phyloP scores from a whole-genome alignment of 1,140 invertebrate genomes.

The Whitmania pigra region DNA sequence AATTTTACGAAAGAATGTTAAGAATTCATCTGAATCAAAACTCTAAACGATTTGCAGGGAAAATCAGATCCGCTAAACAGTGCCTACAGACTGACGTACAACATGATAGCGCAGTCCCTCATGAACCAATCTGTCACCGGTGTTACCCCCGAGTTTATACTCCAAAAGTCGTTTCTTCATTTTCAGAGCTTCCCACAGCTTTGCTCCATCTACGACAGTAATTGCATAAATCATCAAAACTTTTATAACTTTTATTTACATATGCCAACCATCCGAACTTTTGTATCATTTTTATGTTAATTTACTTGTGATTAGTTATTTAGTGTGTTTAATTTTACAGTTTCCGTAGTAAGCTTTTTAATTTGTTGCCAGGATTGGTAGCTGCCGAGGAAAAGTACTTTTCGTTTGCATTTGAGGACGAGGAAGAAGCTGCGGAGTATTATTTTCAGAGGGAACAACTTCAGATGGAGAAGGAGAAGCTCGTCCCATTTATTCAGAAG shows the following conservation, averaged over 20 bases:
- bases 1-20: too few species aligned
- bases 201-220: too few species aligned
- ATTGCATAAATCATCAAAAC: too few species aligned
- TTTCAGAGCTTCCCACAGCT: conserved; percentile 96
- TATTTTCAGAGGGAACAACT: conserved; percentile 72
- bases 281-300: too few species aligned
- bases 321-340: too few species aligned
- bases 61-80: conserved; percentile 90
- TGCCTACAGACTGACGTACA: conserved; percentile 96
- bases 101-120: conserved; percentile 62
- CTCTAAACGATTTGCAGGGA: conserved; percentile 46
- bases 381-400: conserved; percentile 49
- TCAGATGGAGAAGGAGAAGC: conserved; percentile 57
- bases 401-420: conserved; percentile 45
- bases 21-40: too few species aligned
- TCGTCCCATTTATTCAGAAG: conserved; percentile 64
- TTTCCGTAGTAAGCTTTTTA: not conserved
- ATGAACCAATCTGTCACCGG: conserved; percentile 62
- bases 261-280: too few species aligned
- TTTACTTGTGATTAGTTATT: too few species aligned
- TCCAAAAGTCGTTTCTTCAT: conserved; percentile 94
- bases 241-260: too few species aligned
- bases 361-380: conserved; percentile 54
- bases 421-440: conserved; percentile 67
- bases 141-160: conserved; percentile 98